Percentiles rank a stretch among this genome's conserved stretches.
Conservation (phyloP, 2,797 vertebrate genomes). For the Eulemur mongoz region DNA sequence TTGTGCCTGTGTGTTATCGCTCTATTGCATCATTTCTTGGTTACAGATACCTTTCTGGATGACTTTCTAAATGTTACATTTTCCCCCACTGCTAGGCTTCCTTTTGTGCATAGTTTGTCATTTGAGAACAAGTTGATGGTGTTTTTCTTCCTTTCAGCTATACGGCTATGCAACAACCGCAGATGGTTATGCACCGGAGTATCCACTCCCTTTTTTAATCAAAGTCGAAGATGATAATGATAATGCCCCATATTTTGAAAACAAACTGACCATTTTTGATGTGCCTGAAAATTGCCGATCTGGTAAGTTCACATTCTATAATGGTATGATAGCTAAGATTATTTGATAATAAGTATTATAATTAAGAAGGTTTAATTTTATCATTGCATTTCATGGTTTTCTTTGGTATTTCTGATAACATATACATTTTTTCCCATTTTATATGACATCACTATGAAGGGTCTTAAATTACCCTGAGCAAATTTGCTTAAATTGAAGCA, state of each 20-base stretch:
- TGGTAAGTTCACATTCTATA: constrained; percentile 83
- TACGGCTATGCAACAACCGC: constrained; percentile 85
- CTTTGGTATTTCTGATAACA: neutral
- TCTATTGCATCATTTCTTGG: neutral
- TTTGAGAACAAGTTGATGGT: neutral
- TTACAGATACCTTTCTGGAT: neutral
- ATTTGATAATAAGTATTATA: neutral
- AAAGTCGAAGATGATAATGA: constrained; percentile 91
- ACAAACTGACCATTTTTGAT: constrained; percentile 74
- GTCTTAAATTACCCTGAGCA: neutral
- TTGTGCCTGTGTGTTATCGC: rapidly evolving
- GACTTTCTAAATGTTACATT: neutral
- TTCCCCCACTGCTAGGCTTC: neutral
- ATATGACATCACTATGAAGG: neutral
- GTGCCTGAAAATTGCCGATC: constrained; percentile 86
- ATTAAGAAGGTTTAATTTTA: neutral
- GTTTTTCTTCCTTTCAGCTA: constrained; percentile 81
- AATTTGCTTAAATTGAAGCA: neutral
- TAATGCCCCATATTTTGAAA: constrained; percentile 88
- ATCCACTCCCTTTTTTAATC: constrained; percentile 83
- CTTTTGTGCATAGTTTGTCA: neutral
- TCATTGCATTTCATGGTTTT: neutral
- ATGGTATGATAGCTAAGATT: neutral
- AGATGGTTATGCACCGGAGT: constrained; percentile 83
- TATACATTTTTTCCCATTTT: neutral